Evolutionary conservation across 37 sponge, comb jelly and placozoan species (phyloP).

Genomic region (Theonella swinhoei): DNA sequence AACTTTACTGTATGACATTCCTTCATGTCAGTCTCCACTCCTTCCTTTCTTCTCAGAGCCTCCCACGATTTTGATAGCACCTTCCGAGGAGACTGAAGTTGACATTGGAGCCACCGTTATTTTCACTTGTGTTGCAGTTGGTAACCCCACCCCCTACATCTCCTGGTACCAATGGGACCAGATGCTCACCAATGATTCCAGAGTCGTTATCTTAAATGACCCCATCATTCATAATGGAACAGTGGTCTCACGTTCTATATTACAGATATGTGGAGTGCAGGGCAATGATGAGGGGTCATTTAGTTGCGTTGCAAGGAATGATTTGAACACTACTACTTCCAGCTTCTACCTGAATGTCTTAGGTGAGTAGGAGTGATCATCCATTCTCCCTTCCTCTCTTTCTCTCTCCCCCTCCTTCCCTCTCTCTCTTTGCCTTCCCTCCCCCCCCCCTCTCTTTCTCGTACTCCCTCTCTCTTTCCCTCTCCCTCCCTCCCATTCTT

Average conservation of each 20-base stretch:
- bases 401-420: not conserved
- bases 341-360: not conserved
- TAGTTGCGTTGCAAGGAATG: not conserved
- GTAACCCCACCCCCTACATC: not conserved
- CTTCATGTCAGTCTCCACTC: no score
- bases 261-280: not conserved
- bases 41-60: no score
- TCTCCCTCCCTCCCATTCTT: not conserved
- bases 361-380: not conserved
- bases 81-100: not conserved
- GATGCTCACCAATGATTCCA: not conserved
- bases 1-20: no score
- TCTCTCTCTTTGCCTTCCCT: not conserved
- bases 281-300: not conserved
- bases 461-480: no score
- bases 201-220: not conserved
- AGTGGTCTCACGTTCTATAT: not conserved
- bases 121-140: not conserved
- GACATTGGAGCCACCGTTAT: not conserved
- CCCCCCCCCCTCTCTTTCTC: not conserved
- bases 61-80: no score
- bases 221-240: not conserved
- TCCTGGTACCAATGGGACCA: not conserved
- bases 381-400: not conserved
- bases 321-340: not conserved